These are phyloP conservation scores for Ageneiosus marmoratus DNA, from an alignment of 2,113 vertebrate species.

Conservation along the genomic window DNA sequence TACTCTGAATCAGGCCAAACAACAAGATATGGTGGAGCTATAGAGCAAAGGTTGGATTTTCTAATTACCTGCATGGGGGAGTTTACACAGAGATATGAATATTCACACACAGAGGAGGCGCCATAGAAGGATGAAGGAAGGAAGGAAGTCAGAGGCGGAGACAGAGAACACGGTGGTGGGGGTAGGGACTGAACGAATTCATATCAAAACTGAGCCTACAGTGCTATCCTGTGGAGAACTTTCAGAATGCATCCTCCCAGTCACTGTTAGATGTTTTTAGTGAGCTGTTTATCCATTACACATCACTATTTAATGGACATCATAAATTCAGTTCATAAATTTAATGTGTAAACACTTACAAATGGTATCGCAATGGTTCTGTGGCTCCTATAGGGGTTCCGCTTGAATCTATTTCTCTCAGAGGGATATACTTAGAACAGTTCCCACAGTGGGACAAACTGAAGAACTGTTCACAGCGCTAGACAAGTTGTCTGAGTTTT, in stretches of 20 bases:
- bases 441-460: neutral
- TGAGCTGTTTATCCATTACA: conserved; percentile 28
- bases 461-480: neutral
- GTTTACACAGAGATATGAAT: conserved; percentile 26
- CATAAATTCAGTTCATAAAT: conserved; percentile 8
- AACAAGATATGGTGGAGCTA: neutral
- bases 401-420: no score
- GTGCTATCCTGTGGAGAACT: conserved; percentile 54
- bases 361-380: neutral
- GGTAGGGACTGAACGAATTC: conserved; percentile 5
- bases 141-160: conserved; percentile 30
- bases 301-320: conserved; percentile 2
- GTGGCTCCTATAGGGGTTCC: neutral
- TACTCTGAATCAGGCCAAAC: neutral
- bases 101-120: conserved; percentile 40
- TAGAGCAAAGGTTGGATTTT: neutral
- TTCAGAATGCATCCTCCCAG: conserved; percentile 39
- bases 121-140: neutral
- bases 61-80: conserved; percentile 27
- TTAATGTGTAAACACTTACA: neutral
- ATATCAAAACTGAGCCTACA: conserved; percentile 54
- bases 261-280: neutral
- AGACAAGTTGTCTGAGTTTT: no score
- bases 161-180: neutral
- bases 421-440: neutral